phyloP scores from a whole-genome alignment of 2,888 invertebrate genomes.

The Limnephilus marmoratus region DNA sequence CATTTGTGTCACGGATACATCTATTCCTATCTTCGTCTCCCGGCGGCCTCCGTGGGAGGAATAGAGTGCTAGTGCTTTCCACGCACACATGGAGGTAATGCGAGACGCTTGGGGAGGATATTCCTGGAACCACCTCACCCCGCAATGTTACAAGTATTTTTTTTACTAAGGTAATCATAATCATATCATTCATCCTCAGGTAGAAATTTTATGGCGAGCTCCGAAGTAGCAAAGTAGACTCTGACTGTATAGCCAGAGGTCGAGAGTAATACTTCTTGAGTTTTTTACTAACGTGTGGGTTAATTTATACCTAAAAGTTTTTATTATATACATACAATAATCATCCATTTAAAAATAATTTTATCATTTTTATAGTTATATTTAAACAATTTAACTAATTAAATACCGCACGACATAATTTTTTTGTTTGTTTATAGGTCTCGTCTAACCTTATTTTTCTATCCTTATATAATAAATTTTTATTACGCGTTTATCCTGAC shows the following conservation, averaged over 20 bases:
- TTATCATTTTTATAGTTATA: too few relatives aligned
- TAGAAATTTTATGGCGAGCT: neutral
- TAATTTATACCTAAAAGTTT: too few relatives aligned
- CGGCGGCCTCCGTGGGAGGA: neutral
- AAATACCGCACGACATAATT: too few relatives aligned
- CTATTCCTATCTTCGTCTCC: neutral
- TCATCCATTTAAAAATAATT: too few relatives aligned
- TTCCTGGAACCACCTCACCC: neutral
- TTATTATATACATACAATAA: too few relatives aligned
- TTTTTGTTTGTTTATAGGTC: too few relatives aligned
- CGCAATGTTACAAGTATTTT: neutral
- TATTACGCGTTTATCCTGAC: too few relatives aligned
- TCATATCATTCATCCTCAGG: neutral
- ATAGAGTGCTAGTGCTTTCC: neutral
- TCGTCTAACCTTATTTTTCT: too few relatives aligned
- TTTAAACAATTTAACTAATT: too few relatives aligned
- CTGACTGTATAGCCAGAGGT: too few relatives aligned
- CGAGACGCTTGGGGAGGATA: neutral
- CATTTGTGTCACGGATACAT: constrained; percentile 2
- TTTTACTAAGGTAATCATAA: neutral
- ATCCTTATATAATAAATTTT: too few relatives aligned
- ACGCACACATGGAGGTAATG: neutral
- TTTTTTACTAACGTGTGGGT: too few relatives aligned
- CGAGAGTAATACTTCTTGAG: neutral
- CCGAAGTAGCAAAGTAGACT: neutral